These are phyloP conservation scores for Coptotermes formosanus DNA, from an alignment of 1,140 invertebrate species.

Conservation along the genomic window DNA sequence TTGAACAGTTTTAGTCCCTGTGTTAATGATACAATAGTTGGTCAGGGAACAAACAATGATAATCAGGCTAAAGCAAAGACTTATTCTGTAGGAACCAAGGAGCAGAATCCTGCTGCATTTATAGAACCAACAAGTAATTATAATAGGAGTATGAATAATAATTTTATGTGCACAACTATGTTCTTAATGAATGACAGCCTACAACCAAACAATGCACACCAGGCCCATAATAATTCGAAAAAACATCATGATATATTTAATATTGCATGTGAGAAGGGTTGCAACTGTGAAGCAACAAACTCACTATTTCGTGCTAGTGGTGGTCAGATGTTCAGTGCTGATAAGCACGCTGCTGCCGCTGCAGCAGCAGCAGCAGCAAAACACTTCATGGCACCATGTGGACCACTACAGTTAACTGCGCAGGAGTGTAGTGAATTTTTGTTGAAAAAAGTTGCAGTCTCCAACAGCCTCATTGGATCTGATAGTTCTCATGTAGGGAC, in stretches of 20 bases:
- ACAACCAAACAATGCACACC: slow-evolving; percentile 31
- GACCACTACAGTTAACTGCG: slow-evolving; percentile 67
- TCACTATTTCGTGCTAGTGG: slow-evolving; percentile 32
- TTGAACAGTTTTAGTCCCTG: slow-evolving; percentile 21
- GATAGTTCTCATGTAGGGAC: neutral
- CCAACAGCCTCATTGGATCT: neutral
- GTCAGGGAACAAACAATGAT: neutral
- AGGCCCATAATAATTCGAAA: slow-evolving; percentile 24
- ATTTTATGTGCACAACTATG: slow-evolving; percentile 37
- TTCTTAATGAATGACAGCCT: slow-evolving; percentile 37
- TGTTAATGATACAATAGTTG: slow-evolving; percentile 24
- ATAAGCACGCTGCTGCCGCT: slow-evolving; percentile 27
- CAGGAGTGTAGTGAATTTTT: slow-evolving; percentile 68
- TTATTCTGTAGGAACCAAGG: slow-evolving; percentile 15
- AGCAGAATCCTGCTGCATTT: neutral
- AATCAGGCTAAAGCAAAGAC: neutral
- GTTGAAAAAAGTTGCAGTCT: slow-evolving; percentile 29
- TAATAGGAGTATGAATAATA: slow-evolving; percentile 34
- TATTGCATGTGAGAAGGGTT: slow-evolving; percentile 35
- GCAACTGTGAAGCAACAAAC: slow-evolving; percentile 36
- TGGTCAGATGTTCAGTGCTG: slow-evolving; percentile 31
- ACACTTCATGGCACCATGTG: slow-evolving; percentile 63
- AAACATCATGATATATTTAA: slow-evolving; percentile 32
- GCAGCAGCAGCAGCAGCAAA: slow-evolving; percentile 37
- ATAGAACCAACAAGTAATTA: slow-evolving; percentile 23